These are phyloP conservation scores for Sciurus carolinensis DNA, from an alignment of 2,797 vertebrate genomes.

Conservation along the genomic window DNA sequence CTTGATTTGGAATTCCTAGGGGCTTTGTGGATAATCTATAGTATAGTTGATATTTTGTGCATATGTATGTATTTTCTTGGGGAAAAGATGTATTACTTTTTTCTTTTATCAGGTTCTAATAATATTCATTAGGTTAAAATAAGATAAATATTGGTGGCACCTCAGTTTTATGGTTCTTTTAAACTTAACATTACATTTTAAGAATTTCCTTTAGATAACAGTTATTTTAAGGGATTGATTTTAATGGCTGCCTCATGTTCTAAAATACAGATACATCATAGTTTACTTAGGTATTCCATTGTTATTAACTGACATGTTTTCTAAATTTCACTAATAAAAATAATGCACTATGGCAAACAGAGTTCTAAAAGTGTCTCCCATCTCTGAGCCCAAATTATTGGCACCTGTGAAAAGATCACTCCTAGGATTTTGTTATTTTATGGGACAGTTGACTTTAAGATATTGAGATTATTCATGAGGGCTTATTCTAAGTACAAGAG, in stretches of 20 bases:
- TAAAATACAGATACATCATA: background rate
- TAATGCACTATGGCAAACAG: background rate
- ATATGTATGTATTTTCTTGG: background rate
- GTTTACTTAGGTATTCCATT: background rate
- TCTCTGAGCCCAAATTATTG: background rate
- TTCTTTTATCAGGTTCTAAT: background rate
- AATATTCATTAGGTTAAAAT: background rate
- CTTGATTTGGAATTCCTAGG: background rate
- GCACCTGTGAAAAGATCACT: background rate
- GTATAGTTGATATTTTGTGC: background rate
- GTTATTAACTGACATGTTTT: background rate
- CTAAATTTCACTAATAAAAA: conserved; percentile 34
- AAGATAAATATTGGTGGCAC: background rate
- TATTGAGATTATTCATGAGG: background rate
- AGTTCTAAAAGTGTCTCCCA: background rate
- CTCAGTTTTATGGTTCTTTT: background rate
- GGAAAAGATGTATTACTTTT: background rate
- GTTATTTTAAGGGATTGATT: background rate
- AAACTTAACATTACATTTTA: background rate
- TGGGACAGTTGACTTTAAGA: background rate
- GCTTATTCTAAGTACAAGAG: background rate
- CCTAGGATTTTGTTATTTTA: background rate
- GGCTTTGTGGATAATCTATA: background rate
- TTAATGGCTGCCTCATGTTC: background rate
- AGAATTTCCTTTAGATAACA: background rate